Evolutionary conservation across 2,113 vertebrate species (phyloP).

Genomic region (Cynopterus brachyotis): DNA sequence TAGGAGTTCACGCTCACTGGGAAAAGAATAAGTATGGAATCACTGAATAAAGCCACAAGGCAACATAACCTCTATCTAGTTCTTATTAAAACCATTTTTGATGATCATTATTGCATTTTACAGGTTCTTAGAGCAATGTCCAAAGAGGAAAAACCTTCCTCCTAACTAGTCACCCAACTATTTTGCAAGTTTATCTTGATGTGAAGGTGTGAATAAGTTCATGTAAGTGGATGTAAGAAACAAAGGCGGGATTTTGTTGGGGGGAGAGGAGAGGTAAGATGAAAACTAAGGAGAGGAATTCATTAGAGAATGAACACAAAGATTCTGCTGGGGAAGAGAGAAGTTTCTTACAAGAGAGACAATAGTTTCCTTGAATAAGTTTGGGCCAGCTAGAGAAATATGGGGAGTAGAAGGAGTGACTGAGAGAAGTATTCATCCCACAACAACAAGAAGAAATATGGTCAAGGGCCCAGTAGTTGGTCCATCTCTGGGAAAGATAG

Average conservation of each 20-base stretch:
- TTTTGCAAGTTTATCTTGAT: background rate
- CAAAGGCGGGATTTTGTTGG: background rate
- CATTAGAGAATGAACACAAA: background rate
- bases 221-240: accelerated
- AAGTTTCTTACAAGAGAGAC: too few species aligned
- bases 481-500: background rate
- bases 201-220: background rate
- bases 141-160: background rate
- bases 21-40: background rate
- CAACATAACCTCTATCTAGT: too few species aligned
- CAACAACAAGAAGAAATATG: background rate
- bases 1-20: background rate
- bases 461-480: background rate
- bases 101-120: accelerated
- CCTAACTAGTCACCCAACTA: background rate
- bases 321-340: background rate
- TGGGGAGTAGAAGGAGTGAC: background rate
- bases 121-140: background rate
- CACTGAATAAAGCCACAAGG: background rate
- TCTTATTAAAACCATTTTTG: background rate
- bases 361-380: background rate
- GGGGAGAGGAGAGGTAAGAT: background rate
- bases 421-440: background rate
- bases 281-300: background rate
- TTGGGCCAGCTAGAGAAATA: background rate